A percentile compares a stretch with the other conserved stretches of the same genome.
Conservation (phyloP, 92 coral and sea anemone genomes). For the Siderastrea siderea region DNA sequence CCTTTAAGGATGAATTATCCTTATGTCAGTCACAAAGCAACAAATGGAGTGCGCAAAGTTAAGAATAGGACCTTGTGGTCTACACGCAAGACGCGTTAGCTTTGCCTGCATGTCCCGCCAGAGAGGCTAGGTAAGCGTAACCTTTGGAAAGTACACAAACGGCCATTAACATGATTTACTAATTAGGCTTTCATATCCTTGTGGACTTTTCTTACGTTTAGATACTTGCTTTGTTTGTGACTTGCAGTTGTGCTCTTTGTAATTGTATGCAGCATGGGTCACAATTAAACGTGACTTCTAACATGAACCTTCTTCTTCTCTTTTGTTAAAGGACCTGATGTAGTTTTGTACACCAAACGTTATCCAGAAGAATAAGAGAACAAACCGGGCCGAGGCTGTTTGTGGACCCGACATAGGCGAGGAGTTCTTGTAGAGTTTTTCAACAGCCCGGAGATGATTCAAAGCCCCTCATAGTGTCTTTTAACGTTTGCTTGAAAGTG, state of each 20-base stretch:
- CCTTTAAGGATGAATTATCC: background rate
- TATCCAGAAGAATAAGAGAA: background rate
- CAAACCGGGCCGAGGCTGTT: constrained; percentile 6
- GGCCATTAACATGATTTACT: too few relatives aligned
- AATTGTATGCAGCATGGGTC: background rate
- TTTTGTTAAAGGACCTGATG: constrained; percentile 21
- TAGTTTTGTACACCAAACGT: constrained; percentile 22
- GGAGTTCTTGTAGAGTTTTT: constrained; percentile 21
- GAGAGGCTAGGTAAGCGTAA: too few relatives aligned
- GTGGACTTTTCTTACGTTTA: too few relatives aligned
- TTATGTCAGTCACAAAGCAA: too few relatives aligned
- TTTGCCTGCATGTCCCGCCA: too few relatives aligned
- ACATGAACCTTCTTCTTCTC: background rate
- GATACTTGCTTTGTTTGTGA: too few relatives aligned
- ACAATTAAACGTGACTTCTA: background rate
- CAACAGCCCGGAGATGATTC: constrained; percentile 14
- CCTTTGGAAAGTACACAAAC: too few relatives aligned
- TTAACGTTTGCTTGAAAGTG: constrained; percentile 12
- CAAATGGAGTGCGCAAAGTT: too few relatives aligned
- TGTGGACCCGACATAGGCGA: background rate
- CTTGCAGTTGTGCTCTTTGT: too few relatives aligned
- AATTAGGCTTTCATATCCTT: too few relatives aligned
- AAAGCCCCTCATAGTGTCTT: background rate
- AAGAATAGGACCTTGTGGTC: too few relatives aligned
- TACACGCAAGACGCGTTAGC: too few relatives aligned